Evolutionary conservation across 2,113 vertebrate species (phyloP).

Genomic region (Montifringilla adamsi): DNA sequence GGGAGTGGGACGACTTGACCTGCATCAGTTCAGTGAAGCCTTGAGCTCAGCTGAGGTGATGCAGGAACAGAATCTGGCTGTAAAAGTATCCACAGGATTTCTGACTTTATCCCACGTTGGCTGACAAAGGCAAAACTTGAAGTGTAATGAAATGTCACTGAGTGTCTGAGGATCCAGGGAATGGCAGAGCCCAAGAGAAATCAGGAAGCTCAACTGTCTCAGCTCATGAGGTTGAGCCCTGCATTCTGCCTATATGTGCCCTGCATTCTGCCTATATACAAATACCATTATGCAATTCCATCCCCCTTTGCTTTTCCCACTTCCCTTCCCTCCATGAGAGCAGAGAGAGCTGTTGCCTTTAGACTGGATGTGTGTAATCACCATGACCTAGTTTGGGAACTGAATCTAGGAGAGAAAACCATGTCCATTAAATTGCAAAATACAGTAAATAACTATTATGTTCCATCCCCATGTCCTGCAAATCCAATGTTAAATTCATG

Average conservation of each 20-base stretch:
- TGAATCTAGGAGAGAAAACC: background rate
- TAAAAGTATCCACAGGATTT: background rate
- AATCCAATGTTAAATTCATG: background rate
- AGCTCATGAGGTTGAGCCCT: background rate
- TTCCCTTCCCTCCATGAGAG: background rate
- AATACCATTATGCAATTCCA: background rate
- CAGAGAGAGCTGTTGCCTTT: background rate
- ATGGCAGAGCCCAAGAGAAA: background rate
- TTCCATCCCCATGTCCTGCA: rapidly evolving
- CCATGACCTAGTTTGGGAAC: background rate
- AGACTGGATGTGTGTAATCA: background rate
- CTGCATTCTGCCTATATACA: background rate
- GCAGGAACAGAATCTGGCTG: background rate
- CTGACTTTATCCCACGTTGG: background rate
- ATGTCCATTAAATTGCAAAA: background rate
- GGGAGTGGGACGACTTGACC: background rate
- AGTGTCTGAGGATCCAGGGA: background rate
- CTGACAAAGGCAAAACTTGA: background rate
- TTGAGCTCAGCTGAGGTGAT: background rate
- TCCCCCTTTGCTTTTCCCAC: background rate
- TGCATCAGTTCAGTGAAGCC: background rate
- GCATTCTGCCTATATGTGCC: background rate
- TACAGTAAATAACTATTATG: background rate
- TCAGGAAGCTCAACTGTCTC: background rate
- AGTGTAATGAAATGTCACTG: background rate